These are phyloP conservation scores for Hemiprocne comata DNA, from an alignment of 2,113 vertebrate species.

Conservation along the genomic window DNA sequence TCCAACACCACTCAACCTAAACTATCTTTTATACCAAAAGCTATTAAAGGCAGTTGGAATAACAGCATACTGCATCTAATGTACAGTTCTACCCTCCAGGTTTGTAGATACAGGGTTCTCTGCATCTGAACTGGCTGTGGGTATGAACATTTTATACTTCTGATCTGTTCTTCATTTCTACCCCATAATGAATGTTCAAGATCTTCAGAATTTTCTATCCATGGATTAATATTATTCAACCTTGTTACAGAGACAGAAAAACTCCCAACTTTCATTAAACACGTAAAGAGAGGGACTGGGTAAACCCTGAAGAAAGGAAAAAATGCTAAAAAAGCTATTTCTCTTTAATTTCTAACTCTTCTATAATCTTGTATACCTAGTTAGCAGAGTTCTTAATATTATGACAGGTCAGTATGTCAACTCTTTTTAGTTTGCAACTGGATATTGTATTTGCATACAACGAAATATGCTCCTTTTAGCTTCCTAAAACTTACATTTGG, in stretches of 20 bases:
- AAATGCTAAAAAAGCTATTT: neutral
- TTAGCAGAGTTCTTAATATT: neutral
- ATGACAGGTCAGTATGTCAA: neutral
- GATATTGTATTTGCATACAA: neutral
- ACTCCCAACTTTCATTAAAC: neutral
- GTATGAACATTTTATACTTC: neutral
- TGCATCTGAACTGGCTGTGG: neutral
- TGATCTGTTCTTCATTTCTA: neutral
- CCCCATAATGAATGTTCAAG: neutral
- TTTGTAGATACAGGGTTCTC: neutral
- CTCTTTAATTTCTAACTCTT: neutral
- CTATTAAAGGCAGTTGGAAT: neutral
- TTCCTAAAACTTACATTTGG: neutral
- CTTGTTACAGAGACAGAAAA: neutral
- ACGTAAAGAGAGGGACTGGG: neutral
- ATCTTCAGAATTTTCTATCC: neutral
- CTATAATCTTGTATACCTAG: neutral
- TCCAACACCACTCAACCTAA: neutral
- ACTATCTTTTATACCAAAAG: neutral
- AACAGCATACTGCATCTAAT: neutral
- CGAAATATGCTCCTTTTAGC: neutral
- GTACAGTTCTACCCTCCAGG: neutral
- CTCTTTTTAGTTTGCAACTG: neutral
- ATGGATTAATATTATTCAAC: neutral
- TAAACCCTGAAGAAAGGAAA: neutral